A percentile compares a stretch with the other conserved stretches of the same genome.
Evolutionary conservation across 2,113 vertebrate species (phyloP).

Genomic region (Melozone crissalis): DNA sequence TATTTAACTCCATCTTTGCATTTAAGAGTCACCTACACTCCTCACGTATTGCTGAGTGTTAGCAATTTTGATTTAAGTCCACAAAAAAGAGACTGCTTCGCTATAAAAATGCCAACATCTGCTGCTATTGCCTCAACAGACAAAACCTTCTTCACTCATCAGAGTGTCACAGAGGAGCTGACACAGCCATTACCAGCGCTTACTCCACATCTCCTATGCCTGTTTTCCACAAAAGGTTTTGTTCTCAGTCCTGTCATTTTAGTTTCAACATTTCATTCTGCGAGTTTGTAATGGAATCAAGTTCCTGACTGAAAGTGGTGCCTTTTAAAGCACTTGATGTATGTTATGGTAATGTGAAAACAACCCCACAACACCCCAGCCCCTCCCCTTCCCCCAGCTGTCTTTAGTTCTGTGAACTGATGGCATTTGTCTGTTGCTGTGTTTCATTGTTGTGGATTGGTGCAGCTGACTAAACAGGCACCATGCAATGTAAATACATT

Average conservation of each 20-base stretch:
- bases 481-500: neutral
- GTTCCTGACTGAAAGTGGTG: neutral
- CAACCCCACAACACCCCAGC: neutral
- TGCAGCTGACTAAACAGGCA: conserved; percentile 8
- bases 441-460: neutral
- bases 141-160: neutral
- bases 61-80: neutral
- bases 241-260: neutral
- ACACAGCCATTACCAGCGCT: neutral
- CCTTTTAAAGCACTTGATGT: neutral
- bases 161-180: accelerated
- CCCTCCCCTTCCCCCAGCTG: neutral
- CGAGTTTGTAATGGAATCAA: neutral
- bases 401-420: neutral
- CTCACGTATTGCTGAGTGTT: neutral
- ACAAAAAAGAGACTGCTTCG: neutral
- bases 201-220: neutral
- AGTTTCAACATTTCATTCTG: neutral
- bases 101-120: neutral
- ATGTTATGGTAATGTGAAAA: neutral
- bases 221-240: neutral
- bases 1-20: neutral
- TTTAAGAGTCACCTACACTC: neutral
- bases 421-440: neutral
- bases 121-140: neutral